These are phyloP conservation scores for Emys orbicularis DNA, from an alignment of 2,797 vertebrate species.

Conservation along the genomic window DNA sequence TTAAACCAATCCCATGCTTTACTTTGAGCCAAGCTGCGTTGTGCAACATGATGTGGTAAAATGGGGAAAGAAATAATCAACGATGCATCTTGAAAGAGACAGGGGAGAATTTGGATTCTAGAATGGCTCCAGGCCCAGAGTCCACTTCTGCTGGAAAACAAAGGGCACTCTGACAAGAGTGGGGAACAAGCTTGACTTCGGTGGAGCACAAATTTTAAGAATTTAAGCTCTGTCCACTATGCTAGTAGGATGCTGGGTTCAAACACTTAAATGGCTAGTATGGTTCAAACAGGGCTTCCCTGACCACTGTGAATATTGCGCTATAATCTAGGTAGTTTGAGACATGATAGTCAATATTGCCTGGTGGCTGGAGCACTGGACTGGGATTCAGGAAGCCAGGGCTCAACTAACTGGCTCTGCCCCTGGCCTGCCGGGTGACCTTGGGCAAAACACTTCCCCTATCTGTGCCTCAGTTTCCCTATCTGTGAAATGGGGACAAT, in stretches of 20 bases:
- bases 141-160: not conserved
- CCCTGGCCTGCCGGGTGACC: not conserved
- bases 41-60: not conserved
- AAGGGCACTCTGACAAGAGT: slow-evolving; percentile 27
- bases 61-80: not conserved
- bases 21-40: rapidly evolving
- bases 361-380: too few relatives aligned
- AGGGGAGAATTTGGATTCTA: slow-evolving; percentile 40
- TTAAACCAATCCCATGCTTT: not conserved
- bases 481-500: not conserved
- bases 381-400: not conserved
- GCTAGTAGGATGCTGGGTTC: rapidly evolving
- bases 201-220: not conserved
- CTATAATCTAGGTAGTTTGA: not conserved
- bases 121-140: not conserved
- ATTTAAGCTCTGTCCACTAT: not conserved
- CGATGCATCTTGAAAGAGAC: not conserved
- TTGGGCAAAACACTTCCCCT: not conserved
- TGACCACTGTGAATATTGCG: not conserved
- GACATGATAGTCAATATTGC: not conserved
- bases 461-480: not conserved
- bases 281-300: rapidly evolving
- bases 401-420: not conserved
- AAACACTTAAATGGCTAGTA: rapidly evolving
- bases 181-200: not conserved